A percentile compares a stretch with the other conserved stretches of the same genome.
These are phyloP conservation scores for Percopsis transmontana DNA, from an alignment of 2,113 vertebrate species.

Conservation along the genomic window DNA sequence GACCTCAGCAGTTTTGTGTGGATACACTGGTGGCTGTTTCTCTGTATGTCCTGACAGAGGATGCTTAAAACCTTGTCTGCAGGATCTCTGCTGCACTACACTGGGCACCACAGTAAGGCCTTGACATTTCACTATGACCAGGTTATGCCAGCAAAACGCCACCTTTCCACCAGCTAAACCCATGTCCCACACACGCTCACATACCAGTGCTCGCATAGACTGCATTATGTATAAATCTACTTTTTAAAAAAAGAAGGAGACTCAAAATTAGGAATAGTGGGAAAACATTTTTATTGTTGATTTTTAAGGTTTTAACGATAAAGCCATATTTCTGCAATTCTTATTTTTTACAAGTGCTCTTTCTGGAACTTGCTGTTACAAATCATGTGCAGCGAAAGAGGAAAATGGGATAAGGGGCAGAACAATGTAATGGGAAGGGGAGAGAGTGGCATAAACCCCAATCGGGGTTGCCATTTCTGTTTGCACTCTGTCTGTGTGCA, in stretches of 20 bases:
- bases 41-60: constrained; percentile 51
- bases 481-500: constrained; percentile 47
- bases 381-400: constrained; percentile 60
- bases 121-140: constrained; percentile 66
- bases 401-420: constrained; percentile 12
- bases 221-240: constrained; percentile 53
- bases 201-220: constrained; percentile 51
- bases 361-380: constrained; percentile 81
- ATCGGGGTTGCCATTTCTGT: constrained; percentile 58
- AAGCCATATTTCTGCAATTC: constrained; percentile 72
- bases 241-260: constrained; percentile 43
- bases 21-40: constrained; percentile 63
- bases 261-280: constrained; percentile 49
- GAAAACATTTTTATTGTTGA: constrained; percentile 43
- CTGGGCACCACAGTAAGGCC: constrained; percentile 64
- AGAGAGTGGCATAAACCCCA: constrained; percentile 17
- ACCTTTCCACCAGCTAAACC: constrained; percentile 71
- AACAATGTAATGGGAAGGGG: constrained; percentile 1
- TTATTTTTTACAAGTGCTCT: constrained; percentile 76
- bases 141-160: constrained; percentile 70
- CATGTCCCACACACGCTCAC: constrained; percentile 34
- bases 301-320: constrained; percentile 76
- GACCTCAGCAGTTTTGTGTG: constrained; percentile 68
- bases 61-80: constrained; percentile 48
- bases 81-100: constrained; percentile 70